Evolutionary conservation across 2,888 invertebrate species (phyloP).

Genomic region (Chymomyza procnemis): DNA sequence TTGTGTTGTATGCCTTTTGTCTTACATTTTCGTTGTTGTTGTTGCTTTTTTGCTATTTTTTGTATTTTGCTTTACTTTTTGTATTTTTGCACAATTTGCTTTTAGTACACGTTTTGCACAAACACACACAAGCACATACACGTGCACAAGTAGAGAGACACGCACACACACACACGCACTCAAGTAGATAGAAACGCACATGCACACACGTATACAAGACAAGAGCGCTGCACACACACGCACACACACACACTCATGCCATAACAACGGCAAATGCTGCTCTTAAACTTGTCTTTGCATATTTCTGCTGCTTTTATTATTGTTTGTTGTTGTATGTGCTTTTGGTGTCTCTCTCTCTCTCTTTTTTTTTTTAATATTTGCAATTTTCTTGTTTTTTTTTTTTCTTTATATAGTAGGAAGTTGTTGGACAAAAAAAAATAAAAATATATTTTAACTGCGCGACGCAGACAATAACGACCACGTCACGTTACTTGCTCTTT

Average conservation of each 20-base stretch:
- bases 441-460: slow-evolving; percentile 53
- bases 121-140: slow-evolving; percentile 16
- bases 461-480: slow-evolving; percentile 59
- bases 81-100: slow-evolving; percentile 41
- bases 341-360: slow-evolving; percentile 21
- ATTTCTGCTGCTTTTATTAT: neutral
- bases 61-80: slow-evolving; percentile 23
- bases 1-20: slow-evolving; percentile 37
- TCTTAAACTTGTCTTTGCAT: slow-evolving; percentile 12
- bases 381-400: slow-evolving; percentile 41
- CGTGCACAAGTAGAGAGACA: no score
- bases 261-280: no score
- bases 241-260: slow-evolving; percentile 25
- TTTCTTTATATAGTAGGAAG: slow-evolving; percentile 65
- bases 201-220: no score
- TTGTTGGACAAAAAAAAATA: slow-evolving; percentile 43
- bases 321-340: slow-evolving; percentile 16
- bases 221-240: slow-evolving; percentile 23
- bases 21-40: slow-evolving; percentile 24
- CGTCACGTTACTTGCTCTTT: slow-evolving; percentile 72
- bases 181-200: no score
- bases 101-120: slow-evolving; percentile 41
- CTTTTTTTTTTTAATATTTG: slow-evolving; percentile 19
- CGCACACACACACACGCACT: no score
- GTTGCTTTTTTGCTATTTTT: neutral